Percentiles rank a stretch among this genome's conserved stretches.
These are phyloP conservation scores for Eospalax fontanierii DNA, from an alignment of 2,797 vertebrate species.

Conservation along the genomic window DNA sequence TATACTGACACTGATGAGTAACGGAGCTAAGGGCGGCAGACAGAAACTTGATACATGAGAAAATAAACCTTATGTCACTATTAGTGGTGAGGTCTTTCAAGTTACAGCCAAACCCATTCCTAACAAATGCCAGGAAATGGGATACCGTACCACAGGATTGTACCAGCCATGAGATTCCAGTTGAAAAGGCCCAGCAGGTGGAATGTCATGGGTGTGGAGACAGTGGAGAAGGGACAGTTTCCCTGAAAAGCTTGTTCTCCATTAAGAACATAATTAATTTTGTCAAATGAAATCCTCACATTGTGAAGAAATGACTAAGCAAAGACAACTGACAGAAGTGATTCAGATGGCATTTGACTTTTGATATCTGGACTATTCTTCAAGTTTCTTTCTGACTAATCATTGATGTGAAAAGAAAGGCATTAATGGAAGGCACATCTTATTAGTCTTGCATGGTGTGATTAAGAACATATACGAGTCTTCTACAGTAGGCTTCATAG, in stretches of 20 bases:
- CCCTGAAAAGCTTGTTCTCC: neutral
- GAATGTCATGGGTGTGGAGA: neutral
- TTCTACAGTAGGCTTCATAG: neutral
- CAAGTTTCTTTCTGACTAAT: no score
- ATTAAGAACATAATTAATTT: conserved; percentile 1
- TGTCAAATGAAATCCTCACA: conserved; percentile 43
- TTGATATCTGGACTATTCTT: conserved; percentile 53
- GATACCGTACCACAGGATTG: conserved; percentile 9
- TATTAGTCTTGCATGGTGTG: neutral
- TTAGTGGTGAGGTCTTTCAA: neutral
- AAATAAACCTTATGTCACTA: conserved; percentile 10
- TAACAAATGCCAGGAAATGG: neutral
- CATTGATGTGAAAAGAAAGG: neutral
- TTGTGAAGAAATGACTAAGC: neutral
- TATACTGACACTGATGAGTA: neutral
- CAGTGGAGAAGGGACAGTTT: neutral
- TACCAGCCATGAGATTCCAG: conserved; percentile 49
- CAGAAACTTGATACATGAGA: conserved; percentile 12
- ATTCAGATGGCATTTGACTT: neutral
- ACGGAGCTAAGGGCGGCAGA: neutral
- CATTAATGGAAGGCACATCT: neutral
- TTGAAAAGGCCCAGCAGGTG: neutral
- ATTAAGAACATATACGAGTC: neutral
- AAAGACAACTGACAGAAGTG: neutral
- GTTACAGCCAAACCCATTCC: conserved; percentile 35